Evolutionary conservation across 2,797 vertebrate genomes (phyloP).

Genomic region (Petrocephalus schoutedeni): DNA sequence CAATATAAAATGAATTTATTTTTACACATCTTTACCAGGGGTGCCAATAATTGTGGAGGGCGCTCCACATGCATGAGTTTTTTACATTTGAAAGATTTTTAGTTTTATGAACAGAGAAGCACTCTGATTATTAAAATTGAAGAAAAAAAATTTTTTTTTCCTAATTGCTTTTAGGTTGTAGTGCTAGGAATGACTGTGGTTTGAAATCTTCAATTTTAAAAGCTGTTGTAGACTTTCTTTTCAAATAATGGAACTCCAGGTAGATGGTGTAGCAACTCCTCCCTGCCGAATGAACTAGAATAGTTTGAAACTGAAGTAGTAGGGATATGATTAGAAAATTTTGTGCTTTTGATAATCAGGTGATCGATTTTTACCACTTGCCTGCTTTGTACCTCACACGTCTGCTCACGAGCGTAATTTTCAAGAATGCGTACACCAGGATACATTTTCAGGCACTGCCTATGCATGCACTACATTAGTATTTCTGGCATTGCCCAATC

Average conservation of each 20-base stretch:
- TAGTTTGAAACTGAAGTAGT: neutral
- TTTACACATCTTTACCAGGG: no score
- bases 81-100: neutral
- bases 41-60: no score
- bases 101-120: neutral
- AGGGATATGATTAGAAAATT: neutral
- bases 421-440: neutral
- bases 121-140: neutral
- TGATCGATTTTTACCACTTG: neutral
- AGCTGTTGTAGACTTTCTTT: neutral
- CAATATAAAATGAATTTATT: no score
- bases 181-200: neutral
- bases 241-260: neutral
- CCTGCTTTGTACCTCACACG: neutral
- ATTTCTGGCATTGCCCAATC: neutral
- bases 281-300: neutral
- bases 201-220: neutral
- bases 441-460: neutral
- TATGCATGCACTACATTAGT: neutral
- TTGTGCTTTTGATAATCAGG: neutral
- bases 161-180: neutral
- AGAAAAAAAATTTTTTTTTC: neutral
- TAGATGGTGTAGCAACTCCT: neutral
- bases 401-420: neutral
- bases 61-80: neutral